Evolutionary conservation across 2,113 vertebrate species (phyloP), one percentile per base, ranked within the genome.

Genomic region (Melanotaenia duboulayi): DNA sequence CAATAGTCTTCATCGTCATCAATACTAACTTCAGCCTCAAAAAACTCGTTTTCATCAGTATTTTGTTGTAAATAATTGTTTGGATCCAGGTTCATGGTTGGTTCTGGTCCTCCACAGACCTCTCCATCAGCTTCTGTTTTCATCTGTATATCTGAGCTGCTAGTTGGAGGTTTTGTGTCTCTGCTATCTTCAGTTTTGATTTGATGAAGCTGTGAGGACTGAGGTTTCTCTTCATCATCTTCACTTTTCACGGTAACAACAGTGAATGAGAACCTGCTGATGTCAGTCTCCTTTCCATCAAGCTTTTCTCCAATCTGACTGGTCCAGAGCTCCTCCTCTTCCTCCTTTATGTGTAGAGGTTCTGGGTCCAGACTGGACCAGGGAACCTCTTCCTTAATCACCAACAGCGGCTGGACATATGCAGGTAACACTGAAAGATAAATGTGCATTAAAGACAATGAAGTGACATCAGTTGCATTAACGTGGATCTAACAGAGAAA

Each of bases 141-240:
- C n/a, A 56, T 35, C 39, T 20, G 59, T 37, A 48, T 39, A 64
- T 51, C 4, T 24, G 52, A 65, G 42, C 58, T 63, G 39, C 25
- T n/a, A 39, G 22, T 35, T 55, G 39, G 24, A 63, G 39, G 3
- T 22, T 35, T 39, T 0, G 40, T 16, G 11, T 55, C 25, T 55
- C 28, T 72, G 12, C 11, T 48, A n/a, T 25, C 28, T 65, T 65
- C 61, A 65, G 10, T 40, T 65, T 28, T 63, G 22, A 46, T 50
- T 11, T 28, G 70, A 72, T 32, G 71, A 57, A n/a, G 46, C 35
- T 74, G 35, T 51, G 35, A 44, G 14, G 17, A 51, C n/a, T 32
- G 54, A 58, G 54, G 44, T 65, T 65, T 51, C 62, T 58, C 54
- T 2, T 48, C 42, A 67, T 42, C 51, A 42, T 32, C 46, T 32